A percentile compares a stretch with the other conserved stretches of the same genome.
phyloP scores from a whole-genome alignment of 2,113 vertebrate species.

The Sarotherodon lohbergeri region DNA sequence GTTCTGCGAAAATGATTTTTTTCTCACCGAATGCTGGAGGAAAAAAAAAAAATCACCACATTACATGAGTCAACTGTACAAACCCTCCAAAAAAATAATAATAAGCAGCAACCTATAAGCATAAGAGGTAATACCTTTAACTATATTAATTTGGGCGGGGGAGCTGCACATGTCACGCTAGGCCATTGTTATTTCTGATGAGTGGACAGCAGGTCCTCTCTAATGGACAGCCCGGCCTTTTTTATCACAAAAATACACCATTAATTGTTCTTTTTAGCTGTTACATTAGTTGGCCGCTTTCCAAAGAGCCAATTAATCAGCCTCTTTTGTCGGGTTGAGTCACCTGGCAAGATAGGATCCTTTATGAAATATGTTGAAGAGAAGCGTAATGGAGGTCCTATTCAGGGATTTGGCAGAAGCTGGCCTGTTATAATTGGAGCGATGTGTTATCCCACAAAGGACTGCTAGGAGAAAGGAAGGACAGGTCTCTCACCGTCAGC shows the following conservation, averaged over 20 bases:
- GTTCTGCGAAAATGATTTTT: slow-evolving; percentile 28
- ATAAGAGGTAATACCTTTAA: slow-evolving; percentile 8
- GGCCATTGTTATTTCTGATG: slow-evolving; percentile 56
- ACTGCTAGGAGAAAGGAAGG: slow-evolving; percentile 11
- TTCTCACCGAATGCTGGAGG: slow-evolving; percentile 1
- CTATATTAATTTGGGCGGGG: slow-evolving; percentile 15
- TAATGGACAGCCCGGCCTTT: slow-evolving; percentile 29
- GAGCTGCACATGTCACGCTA: slow-evolving; percentile 1
- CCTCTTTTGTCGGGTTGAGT: slow-evolving; percentile 52
- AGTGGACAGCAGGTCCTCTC: slow-evolving; percentile 32
- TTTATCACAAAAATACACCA: slow-evolving; percentile 47
- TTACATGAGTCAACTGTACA: neutral
- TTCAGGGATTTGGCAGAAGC: slow-evolving; percentile 53
- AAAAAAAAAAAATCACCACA: neutral
- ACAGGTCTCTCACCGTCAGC: slow-evolving; percentile 15
- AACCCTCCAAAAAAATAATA: neutral
- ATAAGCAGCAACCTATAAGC: neutral
- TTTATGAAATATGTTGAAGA: slow-evolving; percentile 57
- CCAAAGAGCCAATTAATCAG: slow-evolving; percentile 67
- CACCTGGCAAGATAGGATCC: slow-evolving; percentile 61
- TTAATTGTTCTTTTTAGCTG: slow-evolving; percentile 57
- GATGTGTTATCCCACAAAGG: slow-evolving; percentile 39
- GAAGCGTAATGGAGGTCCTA: slow-evolving; percentile 55
- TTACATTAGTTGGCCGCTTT: slow-evolving; percentile 49
- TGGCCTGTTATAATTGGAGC: slow-evolving; percentile 49